These are phyloP conservation scores for Phoebastria nigripes DNA, from an alignment of 2,797 vertebrate genomes.

Conservation along the genomic window DNA sequence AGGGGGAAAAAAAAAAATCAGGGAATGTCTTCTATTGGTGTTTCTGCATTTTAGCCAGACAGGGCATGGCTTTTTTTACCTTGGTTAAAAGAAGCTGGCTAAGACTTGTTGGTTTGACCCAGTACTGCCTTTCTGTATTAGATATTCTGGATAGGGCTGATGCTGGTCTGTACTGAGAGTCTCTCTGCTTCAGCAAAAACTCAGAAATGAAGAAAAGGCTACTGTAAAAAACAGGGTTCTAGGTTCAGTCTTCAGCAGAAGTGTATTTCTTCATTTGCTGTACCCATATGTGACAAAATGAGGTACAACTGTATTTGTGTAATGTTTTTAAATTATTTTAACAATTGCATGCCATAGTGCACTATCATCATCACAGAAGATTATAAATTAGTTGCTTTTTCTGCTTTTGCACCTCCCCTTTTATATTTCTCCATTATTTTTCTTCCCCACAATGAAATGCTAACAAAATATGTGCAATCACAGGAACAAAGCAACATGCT, in stretches of 20 bases:
- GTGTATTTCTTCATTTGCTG: background rate
- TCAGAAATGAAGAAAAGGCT: background rate
- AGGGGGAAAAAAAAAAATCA: no score
- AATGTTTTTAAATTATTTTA: constrained; percentile 33
- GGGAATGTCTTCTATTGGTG: accelerated
- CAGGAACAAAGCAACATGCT: background rate
- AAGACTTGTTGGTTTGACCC: background rate
- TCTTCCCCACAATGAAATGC: background rate
- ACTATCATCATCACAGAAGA: constrained; percentile 21
- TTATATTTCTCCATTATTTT: background rate
- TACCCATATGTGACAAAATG: background rate
- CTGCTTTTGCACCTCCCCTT: background rate
- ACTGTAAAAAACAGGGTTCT: background rate
- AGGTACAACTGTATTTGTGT: background rate
- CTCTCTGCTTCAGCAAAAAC: background rate
- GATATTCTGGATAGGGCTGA: background rate
- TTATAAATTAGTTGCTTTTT: constrained; percentile 22
- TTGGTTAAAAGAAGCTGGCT: background rate
- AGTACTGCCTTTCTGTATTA: background rate
- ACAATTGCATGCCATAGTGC: constrained; percentile 12
- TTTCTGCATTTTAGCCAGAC: background rate
- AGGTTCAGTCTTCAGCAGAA: background rate
- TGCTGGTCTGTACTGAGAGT: background rate
- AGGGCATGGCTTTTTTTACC: background rate
- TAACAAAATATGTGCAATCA: background rate